A percentile compares a stretch with the other conserved stretches of the same genome.
Evolutionary conservation across 2,797 vertebrate species (phyloP).

Genomic region (Gymnoscopelus microlampas): DNA sequence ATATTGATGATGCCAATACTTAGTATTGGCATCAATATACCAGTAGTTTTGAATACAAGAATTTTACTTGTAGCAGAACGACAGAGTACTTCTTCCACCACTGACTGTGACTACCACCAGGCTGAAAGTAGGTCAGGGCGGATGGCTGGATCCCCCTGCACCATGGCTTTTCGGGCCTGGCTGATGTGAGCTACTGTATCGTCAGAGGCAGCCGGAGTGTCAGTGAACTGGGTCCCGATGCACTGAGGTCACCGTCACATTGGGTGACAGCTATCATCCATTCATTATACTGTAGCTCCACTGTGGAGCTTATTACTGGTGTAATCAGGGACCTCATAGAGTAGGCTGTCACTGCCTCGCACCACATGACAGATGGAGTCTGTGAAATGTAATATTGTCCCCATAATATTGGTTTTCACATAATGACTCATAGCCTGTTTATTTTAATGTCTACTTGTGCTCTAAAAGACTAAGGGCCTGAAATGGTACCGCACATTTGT

Average conservation of each 20-base stretch:
- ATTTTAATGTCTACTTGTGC: slow-evolving; percentile 15
- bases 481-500: slow-evolving; percentile 21
- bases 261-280: slow-evolving; percentile 58
- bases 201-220: slow-evolving; percentile 14
- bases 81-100: too few species aligned
- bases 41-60: too few species aligned
- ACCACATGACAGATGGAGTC: slow-evolving; percentile 58
- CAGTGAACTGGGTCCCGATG: slow-evolving; percentile 11
- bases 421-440: slow-evolving; percentile 20
- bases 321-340: slow-evolving; percentile 25
- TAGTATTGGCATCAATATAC: too few species aligned
- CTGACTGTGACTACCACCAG: slow-evolving; percentile 6
- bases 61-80: too few species aligned
- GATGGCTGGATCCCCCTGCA: slow-evolving; percentile 5
- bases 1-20: too few species aligned
- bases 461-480: slow-evolving; percentile 13
- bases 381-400: slow-evolving; percentile 44
- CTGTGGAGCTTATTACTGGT: slow-evolving; percentile 1
- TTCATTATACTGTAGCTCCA: slow-evolving; percentile 59
- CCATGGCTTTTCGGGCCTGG: slow-evolving; percentile 22
- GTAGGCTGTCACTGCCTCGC: slow-evolving; percentile 44
- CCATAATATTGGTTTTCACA: slow-evolving; percentile 43
- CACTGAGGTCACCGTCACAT: slow-evolving; percentile 44
- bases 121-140: slow-evolving; percentile 62
- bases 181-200: slow-evolving; percentile 26